Evolutionary conservation across 2,797 vertebrate species (phyloP).

Genomic region (Falco novaeseelandiae): DNA sequence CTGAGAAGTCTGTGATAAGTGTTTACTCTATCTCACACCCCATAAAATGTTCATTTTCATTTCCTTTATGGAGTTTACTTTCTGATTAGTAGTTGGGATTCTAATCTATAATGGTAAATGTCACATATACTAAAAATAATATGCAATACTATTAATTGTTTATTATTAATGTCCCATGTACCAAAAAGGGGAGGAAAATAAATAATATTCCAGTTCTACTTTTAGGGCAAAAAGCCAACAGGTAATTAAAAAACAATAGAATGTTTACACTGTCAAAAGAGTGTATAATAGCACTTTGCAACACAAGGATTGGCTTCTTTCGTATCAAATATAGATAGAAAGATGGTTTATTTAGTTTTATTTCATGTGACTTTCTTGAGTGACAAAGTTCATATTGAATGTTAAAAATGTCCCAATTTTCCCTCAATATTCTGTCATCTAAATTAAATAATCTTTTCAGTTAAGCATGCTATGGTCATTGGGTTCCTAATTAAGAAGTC

Average conservation of each 20-base stretch:
- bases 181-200: rapidly evolving
- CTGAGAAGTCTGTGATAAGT: constrained; percentile 70
- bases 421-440: neutral
- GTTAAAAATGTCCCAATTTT: neutral
- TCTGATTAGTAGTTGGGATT: neutral
- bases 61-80: constrained; percentile 51
- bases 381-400: neutral
- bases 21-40: constrained; percentile 70
- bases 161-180: neutral
- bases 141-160: neutral
- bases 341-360: neutral
- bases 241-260: neutral
- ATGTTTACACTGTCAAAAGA: neutral
- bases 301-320: neutral
- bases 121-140: neutral
- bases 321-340: neutral
- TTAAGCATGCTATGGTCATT: neutral
- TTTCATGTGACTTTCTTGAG: neutral
- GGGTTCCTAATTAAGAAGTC: neutral
- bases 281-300: neutral
- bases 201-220: neutral
- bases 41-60: constrained; percentile 77
- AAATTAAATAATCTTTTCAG: neutral
- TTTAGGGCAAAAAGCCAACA: neutral
- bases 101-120: neutral